These are phyloP conservation scores for Dromaius novaehollandiae DNA, from an alignment of 2,113 vertebrate genomes.

Conservation along the genomic window DNA sequence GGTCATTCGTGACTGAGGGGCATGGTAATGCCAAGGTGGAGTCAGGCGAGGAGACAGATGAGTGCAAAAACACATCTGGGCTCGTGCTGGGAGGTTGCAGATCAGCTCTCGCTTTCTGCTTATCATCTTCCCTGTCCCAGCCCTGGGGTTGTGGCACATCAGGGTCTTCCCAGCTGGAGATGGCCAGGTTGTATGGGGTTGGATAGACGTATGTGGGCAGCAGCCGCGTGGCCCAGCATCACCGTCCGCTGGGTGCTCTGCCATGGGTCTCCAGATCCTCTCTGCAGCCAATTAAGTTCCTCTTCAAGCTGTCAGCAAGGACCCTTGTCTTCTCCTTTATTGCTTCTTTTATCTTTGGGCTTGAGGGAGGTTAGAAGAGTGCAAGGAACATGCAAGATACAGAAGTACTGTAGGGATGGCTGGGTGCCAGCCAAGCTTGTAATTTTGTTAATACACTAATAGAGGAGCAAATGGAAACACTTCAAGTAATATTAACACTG, in stretches of 20 bases:
- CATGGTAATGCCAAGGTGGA: neutral
- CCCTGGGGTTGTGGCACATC: neutral
- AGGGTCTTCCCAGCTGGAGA: neutral
- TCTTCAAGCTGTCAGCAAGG: neutral
- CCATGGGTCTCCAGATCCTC: neutral
- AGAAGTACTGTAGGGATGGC: neutral
- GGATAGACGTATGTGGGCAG: neutral
- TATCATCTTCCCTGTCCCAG: neutral
- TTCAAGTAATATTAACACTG: neutral
- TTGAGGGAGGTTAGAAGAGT: neutral
- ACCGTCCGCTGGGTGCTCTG: neutral
- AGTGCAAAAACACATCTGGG: neutral
- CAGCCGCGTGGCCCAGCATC: neutral
- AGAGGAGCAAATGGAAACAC: neutral
- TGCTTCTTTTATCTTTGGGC: neutral
- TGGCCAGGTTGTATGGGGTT: neutral
- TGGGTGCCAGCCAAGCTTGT: neutral
- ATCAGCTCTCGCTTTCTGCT: neutral
- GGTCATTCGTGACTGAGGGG: neutral
- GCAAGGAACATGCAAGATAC: accelerated
- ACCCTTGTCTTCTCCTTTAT: neutral
- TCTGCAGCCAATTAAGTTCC: neutral
- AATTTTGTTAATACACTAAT: neutral
- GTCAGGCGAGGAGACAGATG: neutral
- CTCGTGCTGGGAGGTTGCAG: neutral